Conservation (phyloP, 2,113 vertebrate species). For the Daubentonia madagascariensis region DNA sequence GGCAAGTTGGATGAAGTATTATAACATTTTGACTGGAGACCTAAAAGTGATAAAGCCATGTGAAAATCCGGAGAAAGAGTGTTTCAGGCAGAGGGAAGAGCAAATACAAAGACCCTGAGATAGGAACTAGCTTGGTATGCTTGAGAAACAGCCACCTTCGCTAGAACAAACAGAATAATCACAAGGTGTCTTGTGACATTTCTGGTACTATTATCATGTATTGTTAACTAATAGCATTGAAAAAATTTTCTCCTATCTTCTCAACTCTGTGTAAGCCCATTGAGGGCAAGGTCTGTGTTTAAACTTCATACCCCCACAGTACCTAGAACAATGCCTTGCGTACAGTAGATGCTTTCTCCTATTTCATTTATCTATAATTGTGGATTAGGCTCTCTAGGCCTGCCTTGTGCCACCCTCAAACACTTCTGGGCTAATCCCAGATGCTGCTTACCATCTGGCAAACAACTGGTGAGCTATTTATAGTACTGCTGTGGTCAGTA, state of each 20-base stretch:
- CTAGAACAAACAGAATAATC: not conserved
- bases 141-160: not conserved
- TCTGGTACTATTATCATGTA: not conserved
- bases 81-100: not conserved
- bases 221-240: not conserved
- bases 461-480: not conserved
- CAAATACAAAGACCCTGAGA: not conserved
- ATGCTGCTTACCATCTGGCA: not conserved
- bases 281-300: not conserved
- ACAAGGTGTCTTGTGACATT: not conserved
- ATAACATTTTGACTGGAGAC: not conserved
- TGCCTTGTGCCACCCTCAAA: not conserved
- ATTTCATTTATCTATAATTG: not conserved
- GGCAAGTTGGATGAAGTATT: not conserved
- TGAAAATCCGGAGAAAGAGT: not conserved
- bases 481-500: not conserved
- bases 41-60: not conserved
- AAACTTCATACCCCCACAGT: not conserved
- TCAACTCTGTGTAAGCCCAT: not conserved
- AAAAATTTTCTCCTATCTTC: not conserved
- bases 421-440: not conserved
- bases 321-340: not conserved
- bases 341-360: not conserved
- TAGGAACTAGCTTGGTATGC: not conserved
- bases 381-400: not conserved